phyloP scores from a whole-genome alignment of 2,113 vertebrate genomes.

The Mesembrinibis cayennensis region DNA sequence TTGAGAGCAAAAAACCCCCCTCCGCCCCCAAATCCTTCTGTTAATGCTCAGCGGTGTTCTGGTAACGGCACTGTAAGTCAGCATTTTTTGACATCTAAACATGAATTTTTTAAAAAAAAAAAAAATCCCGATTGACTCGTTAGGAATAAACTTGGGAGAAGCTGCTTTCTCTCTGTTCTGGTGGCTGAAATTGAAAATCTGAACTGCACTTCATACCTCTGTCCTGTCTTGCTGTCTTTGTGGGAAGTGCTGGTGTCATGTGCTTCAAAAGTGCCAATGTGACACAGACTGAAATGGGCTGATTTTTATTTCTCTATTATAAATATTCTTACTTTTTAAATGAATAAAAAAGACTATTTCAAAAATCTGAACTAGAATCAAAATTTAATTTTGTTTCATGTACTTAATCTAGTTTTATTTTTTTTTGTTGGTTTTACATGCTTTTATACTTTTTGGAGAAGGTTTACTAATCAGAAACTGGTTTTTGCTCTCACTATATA shows the following conservation, averaged over 20 bases:
- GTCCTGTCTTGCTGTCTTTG: background rate
- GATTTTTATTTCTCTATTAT: background rate
- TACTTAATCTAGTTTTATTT: background rate
- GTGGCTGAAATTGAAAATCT: background rate
- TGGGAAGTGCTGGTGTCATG: rapidly evolving
- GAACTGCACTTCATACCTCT: background rate
- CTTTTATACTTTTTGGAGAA: background rate
- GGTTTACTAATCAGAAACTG: background rate
- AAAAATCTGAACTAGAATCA: background rate
- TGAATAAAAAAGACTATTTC: background rate
- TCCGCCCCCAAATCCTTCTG: background rate
- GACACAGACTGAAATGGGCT: background rate
- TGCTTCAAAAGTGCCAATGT: rapidly evolving
- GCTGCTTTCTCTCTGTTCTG: background rate
- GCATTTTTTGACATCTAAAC: background rate
- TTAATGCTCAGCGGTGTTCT: rapidly evolving
- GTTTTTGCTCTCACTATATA: rapidly evolving
- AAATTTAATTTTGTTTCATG: background rate
- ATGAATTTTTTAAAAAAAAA: background rate
- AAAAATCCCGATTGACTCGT: background rate
- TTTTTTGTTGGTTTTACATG: background rate
- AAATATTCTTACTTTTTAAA: background rate
- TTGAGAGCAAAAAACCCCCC: background rate
- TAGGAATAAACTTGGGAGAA: background rate
- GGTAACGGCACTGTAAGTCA: background rate